Conservation (phyloP, 1,140 invertebrate species). For the Pseudomyrmex pallidus region DNA sequence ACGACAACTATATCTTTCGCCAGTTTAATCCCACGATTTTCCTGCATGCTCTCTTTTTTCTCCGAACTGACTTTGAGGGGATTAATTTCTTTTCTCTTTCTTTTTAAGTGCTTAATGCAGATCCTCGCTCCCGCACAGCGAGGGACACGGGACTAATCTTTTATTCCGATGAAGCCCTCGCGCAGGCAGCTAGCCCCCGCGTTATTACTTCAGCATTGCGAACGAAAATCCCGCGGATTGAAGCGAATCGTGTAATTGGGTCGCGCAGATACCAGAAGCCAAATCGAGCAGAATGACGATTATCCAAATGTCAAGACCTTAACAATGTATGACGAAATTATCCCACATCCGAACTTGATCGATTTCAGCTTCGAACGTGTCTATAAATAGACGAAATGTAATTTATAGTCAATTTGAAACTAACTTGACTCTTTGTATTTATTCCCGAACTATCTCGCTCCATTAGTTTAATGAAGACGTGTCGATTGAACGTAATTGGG, state of each 20-base stretch:
- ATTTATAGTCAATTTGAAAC: slow-evolving; percentile 1
- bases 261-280: slow-evolving; percentile 28
- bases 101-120: slow-evolving; percentile 52
- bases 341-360: not conserved
- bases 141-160: slow-evolving; percentile 41
- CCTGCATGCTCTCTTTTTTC: slow-evolving; percentile 60
- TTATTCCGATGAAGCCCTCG: slow-evolving; percentile 41
- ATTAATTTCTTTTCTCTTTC: slow-evolving; percentile 56
- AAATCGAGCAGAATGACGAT: slow-evolving; percentile 21
- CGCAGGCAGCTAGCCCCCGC: slow-evolving; percentile 1
- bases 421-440: not conserved
- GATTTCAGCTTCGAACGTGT: not conserved
- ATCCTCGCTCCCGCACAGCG: slow-evolving; percentile 28
- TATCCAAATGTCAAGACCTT: slow-evolving; percentile 10
- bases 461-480: slow-evolving; percentile 13
- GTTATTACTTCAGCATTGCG: slow-evolving; percentile 36
- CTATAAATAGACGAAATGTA: not conserved
- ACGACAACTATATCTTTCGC: slow-evolving; percentile 66
- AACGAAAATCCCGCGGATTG: slow-evolving; percentile 28
- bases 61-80: slow-evolving; percentile 54
- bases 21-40: slow-evolving; percentile 67
- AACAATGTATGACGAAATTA: not conserved
- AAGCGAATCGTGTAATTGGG: slow-evolving; percentile 46
- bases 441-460: not conserved
- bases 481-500: not conserved